Evolutionary conservation across 2,797 vertebrate species (phyloP).

Genomic region (Melanotaenia pygmaea): DNA sequence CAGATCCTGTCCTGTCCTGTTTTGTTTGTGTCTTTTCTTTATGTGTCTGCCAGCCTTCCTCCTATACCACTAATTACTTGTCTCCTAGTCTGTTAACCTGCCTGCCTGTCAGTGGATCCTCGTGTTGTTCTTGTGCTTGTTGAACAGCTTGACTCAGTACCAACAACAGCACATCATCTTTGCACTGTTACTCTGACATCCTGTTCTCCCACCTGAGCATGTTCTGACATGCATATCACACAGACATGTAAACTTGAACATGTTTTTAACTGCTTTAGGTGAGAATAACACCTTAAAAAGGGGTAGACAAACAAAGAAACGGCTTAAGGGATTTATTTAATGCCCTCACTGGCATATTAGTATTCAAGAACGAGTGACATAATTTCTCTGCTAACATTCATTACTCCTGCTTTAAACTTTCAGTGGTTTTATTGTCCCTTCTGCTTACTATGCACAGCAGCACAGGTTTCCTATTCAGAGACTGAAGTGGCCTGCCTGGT

Average conservation of each 20-base stretch:
- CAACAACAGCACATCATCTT: conserved; percentile 14
- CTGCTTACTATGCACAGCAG: conserved; percentile 69
- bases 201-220: conserved; percentile 1
- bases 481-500: conserved; percentile 53
- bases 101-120: conserved; percentile 25
- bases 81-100: conserved; percentile 35
- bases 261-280: background rate
- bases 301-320: background rate
- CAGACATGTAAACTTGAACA: background rate
- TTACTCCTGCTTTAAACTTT: conserved; percentile 9
- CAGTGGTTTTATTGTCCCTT: conserved; percentile 36
- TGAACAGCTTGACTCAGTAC: conserved; percentile 35
- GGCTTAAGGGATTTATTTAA: background rate
- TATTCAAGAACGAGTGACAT: conserved; percentile 6
- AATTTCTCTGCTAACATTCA: background rate
- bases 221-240: conserved; percentile 12
- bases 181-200: background rate
- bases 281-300: background rate
- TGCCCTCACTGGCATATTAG: background rate
- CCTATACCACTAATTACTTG: conserved; percentile 32
- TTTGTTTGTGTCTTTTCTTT: conserved; percentile 18
- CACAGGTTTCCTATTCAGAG: conserved; percentile 60
- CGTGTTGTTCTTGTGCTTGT: conserved; percentile 31
- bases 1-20: background rate
- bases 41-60: conserved; percentile 1